These are phyloP conservation scores for Anser cygnoides DNA, from an alignment of 2,113 vertebrate genomes.

Conservation along the genomic window DNA sequence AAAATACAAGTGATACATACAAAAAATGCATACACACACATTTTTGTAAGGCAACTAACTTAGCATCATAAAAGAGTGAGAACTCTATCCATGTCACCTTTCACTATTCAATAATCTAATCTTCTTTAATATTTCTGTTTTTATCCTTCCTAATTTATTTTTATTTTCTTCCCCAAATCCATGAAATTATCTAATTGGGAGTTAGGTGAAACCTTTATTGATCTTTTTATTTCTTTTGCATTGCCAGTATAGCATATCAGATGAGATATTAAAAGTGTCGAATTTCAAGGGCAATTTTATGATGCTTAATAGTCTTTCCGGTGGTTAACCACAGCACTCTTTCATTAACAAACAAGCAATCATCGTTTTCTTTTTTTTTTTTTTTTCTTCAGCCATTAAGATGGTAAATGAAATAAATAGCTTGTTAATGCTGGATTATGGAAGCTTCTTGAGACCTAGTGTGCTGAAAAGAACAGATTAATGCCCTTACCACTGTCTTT, in stretches of 20 bases:
- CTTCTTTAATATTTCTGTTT: not conserved
- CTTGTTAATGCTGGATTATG: slow-evolving; percentile 52
- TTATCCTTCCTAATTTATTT: not conserved
- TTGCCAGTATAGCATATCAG: not conserved
- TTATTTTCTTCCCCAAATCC: not conserved
- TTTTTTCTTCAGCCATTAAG: slow-evolving; percentile 53
- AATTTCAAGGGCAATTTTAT: slow-evolving; percentile 71
- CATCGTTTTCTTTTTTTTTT: not conserved
- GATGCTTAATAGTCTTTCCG: slow-evolving; percentile 61
- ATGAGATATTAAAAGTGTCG: slow-evolving; percentile 29
- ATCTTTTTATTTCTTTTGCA: not conserved
- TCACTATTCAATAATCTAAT: not conserved
- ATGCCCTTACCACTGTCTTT: not conserved
- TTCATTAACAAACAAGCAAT: slow-evolving; percentile 73
- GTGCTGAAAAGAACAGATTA: slow-evolving; percentile 64
- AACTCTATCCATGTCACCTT: not conserved
- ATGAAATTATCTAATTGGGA: slow-evolving; percentile 5
- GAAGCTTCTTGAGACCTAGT: slow-evolving; percentile 48
- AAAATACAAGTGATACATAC: not conserved
- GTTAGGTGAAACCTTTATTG: slow-evolving; percentile 20
- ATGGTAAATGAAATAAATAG: slow-evolving; percentile 68
- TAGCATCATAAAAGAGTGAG: not conserved
- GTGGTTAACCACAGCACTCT: slow-evolving; percentile 63
- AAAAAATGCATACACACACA: not conserved
- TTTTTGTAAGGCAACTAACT: not conserved